A percentile compares a stretch with the other conserved stretches of the same genome.
Conservation (phyloP, 2,888 invertebrate genomes). For the Eretmocerus hayati region DNA sequence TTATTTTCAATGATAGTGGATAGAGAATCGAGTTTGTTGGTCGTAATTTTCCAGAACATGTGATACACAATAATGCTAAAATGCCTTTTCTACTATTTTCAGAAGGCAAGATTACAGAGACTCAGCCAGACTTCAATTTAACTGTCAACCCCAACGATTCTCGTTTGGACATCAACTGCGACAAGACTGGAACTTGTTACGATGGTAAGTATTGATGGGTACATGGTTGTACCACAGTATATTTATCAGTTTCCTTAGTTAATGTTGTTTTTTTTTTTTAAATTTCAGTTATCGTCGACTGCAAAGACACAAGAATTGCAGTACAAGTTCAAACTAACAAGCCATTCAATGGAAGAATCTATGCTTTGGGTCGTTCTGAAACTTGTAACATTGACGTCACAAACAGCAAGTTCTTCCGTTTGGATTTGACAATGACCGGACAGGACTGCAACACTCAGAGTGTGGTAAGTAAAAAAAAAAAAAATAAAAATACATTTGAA, state of each 20-base stretch:
- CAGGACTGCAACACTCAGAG: slow-evolving; percentile 95
- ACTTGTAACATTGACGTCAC: slow-evolving; percentile 92
- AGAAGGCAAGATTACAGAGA: slow-evolving; percentile 18
- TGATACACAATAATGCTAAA: no score
- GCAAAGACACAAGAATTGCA: slow-evolving; percentile 89
- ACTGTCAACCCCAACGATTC: slow-evolving; percentile 6
- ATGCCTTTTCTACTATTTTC: slow-evolving; percentile 1
- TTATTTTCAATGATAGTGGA: no score
- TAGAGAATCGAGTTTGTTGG: no score
- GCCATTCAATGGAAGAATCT: slow-evolving; percentile 90
- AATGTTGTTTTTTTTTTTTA: background rate
- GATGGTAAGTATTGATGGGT: slow-evolving; percentile 63
- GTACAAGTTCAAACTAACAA: slow-evolving; percentile 89
- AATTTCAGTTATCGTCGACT: slow-evolving; percentile 76
- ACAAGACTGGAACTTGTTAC: slow-evolving; percentile 90
- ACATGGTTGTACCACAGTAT: no score
- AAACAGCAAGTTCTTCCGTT: slow-evolving; percentile 84
- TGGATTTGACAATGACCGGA: slow-evolving; percentile 87
- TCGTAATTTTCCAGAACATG: no score
- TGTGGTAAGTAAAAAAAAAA: slow-evolving; percentile 63
- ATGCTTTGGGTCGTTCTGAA: slow-evolving; percentile 86
- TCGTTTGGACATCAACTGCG: slow-evolving; percentile 70
- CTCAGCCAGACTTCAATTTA: slow-evolving; percentile 6
- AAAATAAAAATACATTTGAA: slow-evolving; percentile 3
- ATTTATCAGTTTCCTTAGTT: no score